Percentiles rank a stretch among this genome's conserved stretches.
Evolutionary conservation across 2,113 vertebrate species (phyloP).

Genomic region (Chinchilla lanigera): DNA sequence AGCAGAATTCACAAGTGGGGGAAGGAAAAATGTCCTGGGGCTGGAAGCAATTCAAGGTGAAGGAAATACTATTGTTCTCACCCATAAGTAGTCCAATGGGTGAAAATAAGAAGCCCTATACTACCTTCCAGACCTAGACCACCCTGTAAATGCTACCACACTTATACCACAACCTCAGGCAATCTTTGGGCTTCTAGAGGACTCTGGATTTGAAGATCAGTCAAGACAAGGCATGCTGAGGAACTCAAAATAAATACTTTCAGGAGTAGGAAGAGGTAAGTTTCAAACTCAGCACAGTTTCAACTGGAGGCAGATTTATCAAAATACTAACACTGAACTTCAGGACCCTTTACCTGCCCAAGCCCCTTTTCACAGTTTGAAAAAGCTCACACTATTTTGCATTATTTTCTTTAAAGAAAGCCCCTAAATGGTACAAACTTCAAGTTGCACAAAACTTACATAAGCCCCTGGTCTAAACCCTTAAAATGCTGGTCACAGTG

Average conservation of each 20-base stretch:
- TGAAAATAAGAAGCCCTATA: neutral
- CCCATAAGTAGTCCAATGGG: neutral
- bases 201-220: neutral
- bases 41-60: constrained; percentile 50
- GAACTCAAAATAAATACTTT: neutral
- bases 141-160: neutral
- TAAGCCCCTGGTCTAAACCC: neutral
- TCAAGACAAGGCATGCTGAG: neutral
- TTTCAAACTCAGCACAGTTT: neutral
- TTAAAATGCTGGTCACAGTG: neutral
- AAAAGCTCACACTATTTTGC: neutral
- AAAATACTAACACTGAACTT: constrained; percentile 37
- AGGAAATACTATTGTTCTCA: neutral
- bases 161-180: neutral
- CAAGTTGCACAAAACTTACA: neutral
- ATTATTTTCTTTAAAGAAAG: constrained; percentile 21
- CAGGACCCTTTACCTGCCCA: neutral
- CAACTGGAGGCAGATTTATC: neutral
- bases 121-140: neutral
- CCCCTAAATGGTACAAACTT: neutral
- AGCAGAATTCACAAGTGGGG: neutral
- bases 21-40: neutral
- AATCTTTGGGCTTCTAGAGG: neutral
- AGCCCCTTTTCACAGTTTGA: neutral
- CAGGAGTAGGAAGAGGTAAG: neutral